phyloP scores from a whole-genome alignment of 2,113 vertebrate genomes.

The Colius striatus region DNA sequence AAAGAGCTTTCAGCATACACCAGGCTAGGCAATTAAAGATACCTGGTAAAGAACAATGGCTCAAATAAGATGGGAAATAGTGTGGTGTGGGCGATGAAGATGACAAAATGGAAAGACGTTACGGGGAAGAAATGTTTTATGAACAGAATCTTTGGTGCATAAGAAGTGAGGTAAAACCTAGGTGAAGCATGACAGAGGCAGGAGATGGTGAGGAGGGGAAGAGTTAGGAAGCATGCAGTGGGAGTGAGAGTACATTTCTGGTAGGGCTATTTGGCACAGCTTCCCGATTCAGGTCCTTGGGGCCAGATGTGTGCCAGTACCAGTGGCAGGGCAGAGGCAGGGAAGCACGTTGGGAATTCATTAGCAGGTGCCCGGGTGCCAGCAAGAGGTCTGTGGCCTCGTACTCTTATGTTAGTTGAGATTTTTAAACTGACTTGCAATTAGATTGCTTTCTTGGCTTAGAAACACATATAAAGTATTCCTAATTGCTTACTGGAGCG shows the following conservation, averaged over 20 bases:
- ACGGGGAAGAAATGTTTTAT: neutral
- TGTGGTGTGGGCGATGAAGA: neutral
- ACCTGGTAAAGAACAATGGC: neutral
- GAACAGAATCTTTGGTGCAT: neutral
- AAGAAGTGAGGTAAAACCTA: neutral
- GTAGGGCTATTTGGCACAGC: neutral
- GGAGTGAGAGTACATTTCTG: neutral
- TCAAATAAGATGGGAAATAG: neutral
- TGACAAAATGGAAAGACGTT: neutral
- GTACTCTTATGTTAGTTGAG: neutral
- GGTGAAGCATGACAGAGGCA: neutral
- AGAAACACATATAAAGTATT: neutral
- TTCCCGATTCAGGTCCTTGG: neutral
- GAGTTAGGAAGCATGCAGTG: neutral
- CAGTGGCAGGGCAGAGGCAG: neutral
- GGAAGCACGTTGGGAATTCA: neutral
- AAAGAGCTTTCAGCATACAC: neutral
- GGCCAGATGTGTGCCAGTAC: neutral
- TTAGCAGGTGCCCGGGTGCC: neutral
- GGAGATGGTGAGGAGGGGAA: neutral
- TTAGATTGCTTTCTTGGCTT: neutral
- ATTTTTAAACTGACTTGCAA: neutral
- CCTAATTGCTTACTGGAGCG: neutral
- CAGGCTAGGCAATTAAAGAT: neutral
- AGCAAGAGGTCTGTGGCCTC: neutral